Conservation (phyloP, 2,113 vertebrate genomes). For the Pachyramphus minor region DNA sequence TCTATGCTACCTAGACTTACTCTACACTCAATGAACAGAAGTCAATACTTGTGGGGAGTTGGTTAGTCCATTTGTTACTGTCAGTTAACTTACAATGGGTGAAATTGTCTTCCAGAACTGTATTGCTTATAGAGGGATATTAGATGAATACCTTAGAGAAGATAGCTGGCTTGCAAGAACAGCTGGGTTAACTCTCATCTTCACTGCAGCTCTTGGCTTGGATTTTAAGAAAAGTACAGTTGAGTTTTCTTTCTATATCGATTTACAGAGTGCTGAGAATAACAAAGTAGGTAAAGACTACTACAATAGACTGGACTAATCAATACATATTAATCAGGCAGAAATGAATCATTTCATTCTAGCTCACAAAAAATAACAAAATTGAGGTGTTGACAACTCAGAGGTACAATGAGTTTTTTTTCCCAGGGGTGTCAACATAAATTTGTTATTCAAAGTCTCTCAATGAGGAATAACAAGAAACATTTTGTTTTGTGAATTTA, state of each 20-base stretch:
- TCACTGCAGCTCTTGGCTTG: background rate
- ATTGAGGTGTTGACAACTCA: background rate
- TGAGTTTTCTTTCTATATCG: background rate
- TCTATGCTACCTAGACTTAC: accelerated
- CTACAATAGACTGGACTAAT: background rate
- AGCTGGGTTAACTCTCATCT: background rate
- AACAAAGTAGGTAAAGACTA: background rate
- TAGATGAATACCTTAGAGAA: background rate
- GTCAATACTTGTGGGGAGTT: background rate
- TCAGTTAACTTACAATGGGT: background rate
- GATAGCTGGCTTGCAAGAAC: background rate
- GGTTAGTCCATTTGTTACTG: background rate
- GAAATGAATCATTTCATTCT: background rate
- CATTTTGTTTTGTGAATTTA: background rate
- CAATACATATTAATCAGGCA: background rate
- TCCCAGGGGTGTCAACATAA: background rate
- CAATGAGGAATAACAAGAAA: background rate
- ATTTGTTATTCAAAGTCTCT: background rate
- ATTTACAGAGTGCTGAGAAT: background rate
- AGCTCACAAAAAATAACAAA: background rate
- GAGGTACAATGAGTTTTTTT: background rate
- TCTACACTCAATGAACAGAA: background rate
- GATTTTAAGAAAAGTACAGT: background rate
- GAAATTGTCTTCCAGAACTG: background rate
- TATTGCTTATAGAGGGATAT: background rate